Evolutionary conservation across 2,113 vertebrate species (phyloP).

Genomic region (Platichthys flesus): DNA sequence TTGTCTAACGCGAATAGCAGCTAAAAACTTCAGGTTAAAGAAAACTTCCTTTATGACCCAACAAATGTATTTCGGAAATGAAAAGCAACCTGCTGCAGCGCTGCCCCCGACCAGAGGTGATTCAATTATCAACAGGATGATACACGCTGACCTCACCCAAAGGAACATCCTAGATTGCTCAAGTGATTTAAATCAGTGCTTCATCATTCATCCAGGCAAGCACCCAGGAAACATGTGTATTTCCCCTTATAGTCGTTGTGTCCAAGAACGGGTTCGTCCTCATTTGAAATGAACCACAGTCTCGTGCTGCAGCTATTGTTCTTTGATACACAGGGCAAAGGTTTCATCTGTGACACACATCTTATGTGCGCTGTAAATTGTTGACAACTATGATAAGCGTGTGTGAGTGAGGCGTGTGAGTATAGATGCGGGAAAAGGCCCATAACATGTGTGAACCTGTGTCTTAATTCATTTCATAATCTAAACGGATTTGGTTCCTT

Average conservation of each 20-base stretch:
- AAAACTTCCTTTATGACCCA: slow-evolving; percentile 31
- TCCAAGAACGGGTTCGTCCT: slow-evolving; percentile 35
- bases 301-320: not conserved
- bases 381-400: not conserved
- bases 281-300: slow-evolving; percentile 25
- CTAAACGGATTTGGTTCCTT: not conserved
- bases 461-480: not conserved
- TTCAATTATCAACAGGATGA: slow-evolving; percentile 41
- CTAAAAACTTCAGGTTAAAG: not conserved
- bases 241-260: not conserved
- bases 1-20: not conserved
- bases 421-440: not conserved
- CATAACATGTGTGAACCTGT: not conserved
- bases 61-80: slow-evolving; percentile 19
- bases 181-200: slow-evolving; percentile 26
- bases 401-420: not conserved
- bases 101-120: not conserved
- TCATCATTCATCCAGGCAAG: slow-evolving; percentile 8
- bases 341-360: not conserved
- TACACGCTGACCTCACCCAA: slow-evolving; percentile 48
- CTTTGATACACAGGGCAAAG: slow-evolving; percentile 20
- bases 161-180: slow-evolving; percentile 60
- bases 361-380: not conserved
- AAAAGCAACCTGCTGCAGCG: slow-evolving; percentile 2
- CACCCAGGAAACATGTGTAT: not conserved